phyloP scores from a whole-genome alignment of 2,797 vertebrate species.

The Prionace glauca region DNA sequence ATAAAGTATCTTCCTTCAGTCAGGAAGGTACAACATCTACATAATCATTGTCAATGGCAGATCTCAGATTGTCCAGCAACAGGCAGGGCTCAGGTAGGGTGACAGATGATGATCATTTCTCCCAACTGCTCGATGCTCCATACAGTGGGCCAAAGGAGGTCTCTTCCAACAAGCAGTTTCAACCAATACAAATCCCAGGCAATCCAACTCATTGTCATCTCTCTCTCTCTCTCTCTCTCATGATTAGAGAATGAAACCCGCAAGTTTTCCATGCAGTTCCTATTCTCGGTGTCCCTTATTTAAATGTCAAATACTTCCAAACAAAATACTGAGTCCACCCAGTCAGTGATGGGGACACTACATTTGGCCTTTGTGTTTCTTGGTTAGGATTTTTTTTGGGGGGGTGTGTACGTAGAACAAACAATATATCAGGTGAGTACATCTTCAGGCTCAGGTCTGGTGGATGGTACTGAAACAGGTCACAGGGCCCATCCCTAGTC shows the following conservation, averaged over 20 bases:
- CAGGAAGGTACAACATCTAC: not conserved
- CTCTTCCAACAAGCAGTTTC: not conserved
- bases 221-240: not conserved
- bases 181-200: not conserved
- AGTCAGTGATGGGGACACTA: not conserved
- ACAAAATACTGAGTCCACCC: not conserved
- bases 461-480: too few species aligned
- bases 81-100: not conserved
- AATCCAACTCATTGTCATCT: not conserved
- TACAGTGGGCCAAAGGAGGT: too few species aligned
- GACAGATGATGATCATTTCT: not conserved
- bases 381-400: not conserved
- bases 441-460: not conserved
- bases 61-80: not conserved
- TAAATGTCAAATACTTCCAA: not conserved
- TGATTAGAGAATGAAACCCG: not conserved
- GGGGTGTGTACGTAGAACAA: not conserved
- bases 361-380: not conserved
- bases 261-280: not conserved
- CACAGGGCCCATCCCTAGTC: too few species aligned
- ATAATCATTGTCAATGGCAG: not conserved
- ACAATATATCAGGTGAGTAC: not conserved
- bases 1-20: not conserved
- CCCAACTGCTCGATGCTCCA: too few species aligned
- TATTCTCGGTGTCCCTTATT: not conserved